Evolutionary conservation across 2,888 invertebrate species (phyloP), one percentile per base, ranked within the genome.

Genomic region (Pseudococcus longispinus): DNA sequence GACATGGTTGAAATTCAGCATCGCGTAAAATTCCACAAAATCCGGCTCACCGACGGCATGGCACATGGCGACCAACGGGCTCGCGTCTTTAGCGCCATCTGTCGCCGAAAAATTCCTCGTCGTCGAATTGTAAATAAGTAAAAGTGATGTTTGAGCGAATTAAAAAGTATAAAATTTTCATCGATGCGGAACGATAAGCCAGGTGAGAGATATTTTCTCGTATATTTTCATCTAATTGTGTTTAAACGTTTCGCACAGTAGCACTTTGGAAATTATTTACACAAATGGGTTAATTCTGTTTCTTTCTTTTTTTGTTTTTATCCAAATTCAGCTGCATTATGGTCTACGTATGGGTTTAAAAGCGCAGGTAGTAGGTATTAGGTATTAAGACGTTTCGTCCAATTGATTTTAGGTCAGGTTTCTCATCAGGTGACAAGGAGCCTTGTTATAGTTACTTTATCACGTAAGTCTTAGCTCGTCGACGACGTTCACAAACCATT

Each of bases 341-440:
- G 13, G 44, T 46, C 3, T 46, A 46, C 37, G 37, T 37, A 46
- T 11, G 13, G 44, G 3, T 11, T 37, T 37, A 37, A 37, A 37
- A 77, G 77, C 70, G 29, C 70, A 37, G 8, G 23, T 37, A 37
- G 37, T 37, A 4, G 37, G 37, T 37, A 37, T 37, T 37, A n/a
- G 8, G 15, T 18, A 18, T 70, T 65, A 74, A 74, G 77, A 42
- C 20, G n/a, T 80, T 80, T 80, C 77, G 77, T 20, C 15, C 37
- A 80, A 80, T 80, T 80, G 77, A 80, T 80, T 80, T 80, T 80
- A 80, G 77, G 77, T 80, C 77, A 80, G 77, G 42, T 32, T 20
- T 42, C 70, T 70, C 42, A 29, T 70, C 77, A 26, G 37, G 32
- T 80, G 70, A 70, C 70, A 80, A 80, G 60, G 23, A 60, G 60